Conservation (phyloP, 1,140 invertebrate genomes). For the Anagrus nilaparvatae region DNA sequence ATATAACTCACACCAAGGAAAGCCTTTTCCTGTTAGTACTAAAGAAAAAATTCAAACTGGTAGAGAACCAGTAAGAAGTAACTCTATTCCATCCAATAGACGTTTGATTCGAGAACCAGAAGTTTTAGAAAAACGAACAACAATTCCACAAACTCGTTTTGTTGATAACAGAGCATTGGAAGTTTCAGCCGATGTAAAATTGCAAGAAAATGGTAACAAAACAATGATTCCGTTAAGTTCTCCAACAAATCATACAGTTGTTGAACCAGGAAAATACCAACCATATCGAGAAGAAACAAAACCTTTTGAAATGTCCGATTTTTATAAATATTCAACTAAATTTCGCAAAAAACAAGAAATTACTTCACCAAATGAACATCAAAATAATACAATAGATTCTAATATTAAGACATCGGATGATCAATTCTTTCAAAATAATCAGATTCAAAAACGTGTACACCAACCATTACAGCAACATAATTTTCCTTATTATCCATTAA, state of each 20-base stretch:
- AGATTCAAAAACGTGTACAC: slow-evolving; percentile 42
- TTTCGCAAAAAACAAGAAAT: slow-evolving; percentile 56
- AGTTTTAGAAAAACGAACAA: slow-evolving; percentile 10
- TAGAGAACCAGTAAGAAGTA: slow-evolving; percentile 15
- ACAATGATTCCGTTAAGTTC: slow-evolving; percentile 56
- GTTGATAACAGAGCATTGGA: slow-evolving; percentile 30
- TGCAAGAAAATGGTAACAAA: slow-evolving; percentile 29
- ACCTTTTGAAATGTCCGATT: slow-evolving; percentile 93
- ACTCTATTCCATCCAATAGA: slow-evolving; percentile 21
- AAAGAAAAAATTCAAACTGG: slow-evolving; percentile 15
- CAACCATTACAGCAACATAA: slow-evolving; percentile 40
- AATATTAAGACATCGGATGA: slow-evolving; percentile 13
- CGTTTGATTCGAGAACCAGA: slow-evolving; percentile 22
- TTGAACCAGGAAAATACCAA: slow-evolving; percentile 78
- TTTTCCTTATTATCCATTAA: slow-evolving; percentile 34
- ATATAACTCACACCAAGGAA: slow-evolving; percentile 16
- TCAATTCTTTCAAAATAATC: slow-evolving; percentile 13
- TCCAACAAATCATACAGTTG: slow-evolving; percentile 71
- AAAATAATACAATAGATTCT: background rate
- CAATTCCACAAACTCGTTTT: slow-evolving; percentile 18
- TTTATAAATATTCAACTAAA: slow-evolving; percentile 94
- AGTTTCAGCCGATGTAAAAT: slow-evolving; percentile 33
- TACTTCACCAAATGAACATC: slow-evolving; percentile 11
- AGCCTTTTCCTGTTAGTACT: slow-evolving; percentile 8
- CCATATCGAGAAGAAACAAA: slow-evolving; percentile 90